Evolutionary conservation across 2,888 invertebrate genomes (phyloP).

Genomic region (Eupeodes latifasciatus): DNA sequence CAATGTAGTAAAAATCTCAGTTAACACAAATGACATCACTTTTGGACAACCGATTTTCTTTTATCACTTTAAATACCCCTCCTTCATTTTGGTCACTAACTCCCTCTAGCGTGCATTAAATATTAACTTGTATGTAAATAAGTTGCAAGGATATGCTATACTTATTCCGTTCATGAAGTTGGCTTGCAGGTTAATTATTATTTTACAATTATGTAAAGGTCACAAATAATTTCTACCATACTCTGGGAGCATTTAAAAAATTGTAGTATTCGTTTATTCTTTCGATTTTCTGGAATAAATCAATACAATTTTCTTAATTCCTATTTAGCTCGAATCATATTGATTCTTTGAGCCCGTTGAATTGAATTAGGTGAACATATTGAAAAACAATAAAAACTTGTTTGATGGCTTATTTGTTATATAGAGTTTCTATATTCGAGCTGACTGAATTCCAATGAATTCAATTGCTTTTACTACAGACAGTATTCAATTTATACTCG

Average conservation of each 20-base stretch:
- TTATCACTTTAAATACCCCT: conserved; percentile 18
- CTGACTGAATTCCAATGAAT: too few relatives aligned
- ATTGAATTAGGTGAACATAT: too few relatives aligned
- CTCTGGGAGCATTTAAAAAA: not conserved
- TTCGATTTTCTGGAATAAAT: too few relatives aligned
- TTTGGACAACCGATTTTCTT: conserved; percentile 40
- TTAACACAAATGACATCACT: conserved; percentile 59
- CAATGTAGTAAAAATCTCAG: conserved; percentile 19
- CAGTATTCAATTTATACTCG: too few relatives aligned
- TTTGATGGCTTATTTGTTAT: too few relatives aligned
- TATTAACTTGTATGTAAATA: conserved; percentile 11
- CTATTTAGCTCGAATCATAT: not conserved
- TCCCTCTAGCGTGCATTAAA: conserved; percentile 25
- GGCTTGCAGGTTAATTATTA: not conserved
- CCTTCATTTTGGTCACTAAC: conserved; percentile 7
- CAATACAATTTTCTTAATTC: not conserved
- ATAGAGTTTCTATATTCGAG: too few relatives aligned
- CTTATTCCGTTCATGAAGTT: conserved; percentile 4
- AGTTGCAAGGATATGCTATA: conserved; percentile 23
- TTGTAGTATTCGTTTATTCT: not conserved
- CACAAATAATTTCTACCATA: not conserved
- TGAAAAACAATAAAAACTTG: too few relatives aligned
- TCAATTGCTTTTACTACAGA: too few relatives aligned
- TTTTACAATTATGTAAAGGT: not conserved
- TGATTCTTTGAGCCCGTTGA: too few relatives aligned